Evolutionary conservation across 2,797 vertebrate genomes (phyloP).

Genomic region (Miichthys miiuy): DNA sequence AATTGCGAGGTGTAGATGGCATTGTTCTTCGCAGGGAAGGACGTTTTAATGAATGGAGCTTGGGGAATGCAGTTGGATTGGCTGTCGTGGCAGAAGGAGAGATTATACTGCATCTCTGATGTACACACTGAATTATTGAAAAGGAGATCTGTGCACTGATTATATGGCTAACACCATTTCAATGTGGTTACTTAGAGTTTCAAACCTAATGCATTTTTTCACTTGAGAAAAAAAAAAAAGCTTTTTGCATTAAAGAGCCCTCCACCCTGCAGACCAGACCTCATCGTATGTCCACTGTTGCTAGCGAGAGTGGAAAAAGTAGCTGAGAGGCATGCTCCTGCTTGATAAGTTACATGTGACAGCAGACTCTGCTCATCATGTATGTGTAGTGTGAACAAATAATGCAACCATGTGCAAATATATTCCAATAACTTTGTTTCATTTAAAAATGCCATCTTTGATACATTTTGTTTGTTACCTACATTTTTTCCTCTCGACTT

Average conservation of each 20-base stretch:
- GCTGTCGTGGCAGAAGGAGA: conserved; percentile 18
- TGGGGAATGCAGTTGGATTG: conserved; percentile 20
- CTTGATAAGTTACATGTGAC: conserved; percentile 68
- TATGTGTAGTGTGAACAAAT: conserved; percentile 36
- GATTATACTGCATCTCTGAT: conserved; percentile 16
- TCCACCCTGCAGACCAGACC: conserved; percentile 28
- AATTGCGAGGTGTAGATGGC: conserved; percentile 38
- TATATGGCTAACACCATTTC: neutral
- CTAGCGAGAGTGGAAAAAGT: conserved; percentile 57
- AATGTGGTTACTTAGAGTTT: conserved; percentile 5
- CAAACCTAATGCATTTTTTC: neutral
- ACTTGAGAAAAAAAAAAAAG: neutral
- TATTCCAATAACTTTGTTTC: conserved; percentile 51
- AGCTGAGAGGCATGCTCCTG: conserved; percentile 54
- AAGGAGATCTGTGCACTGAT: conserved; percentile 13
- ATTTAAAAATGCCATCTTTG: conserved; percentile 40
- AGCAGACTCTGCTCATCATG: conserved; percentile 48
- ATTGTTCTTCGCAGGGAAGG: conserved; percentile 44
- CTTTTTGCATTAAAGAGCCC: conserved; percentile 16
- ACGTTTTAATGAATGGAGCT: conserved; percentile 57
- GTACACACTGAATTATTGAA: conserved; percentile 39
- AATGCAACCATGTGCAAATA: conserved; percentile 50
- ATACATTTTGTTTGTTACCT: conserved; percentile 53
- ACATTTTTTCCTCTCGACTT: conserved; percentile 28
- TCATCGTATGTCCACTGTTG: conserved; percentile 39